Conservation (phyloP, 2,113 vertebrate species). For the Brachypteracias leptosomus region DNA sequence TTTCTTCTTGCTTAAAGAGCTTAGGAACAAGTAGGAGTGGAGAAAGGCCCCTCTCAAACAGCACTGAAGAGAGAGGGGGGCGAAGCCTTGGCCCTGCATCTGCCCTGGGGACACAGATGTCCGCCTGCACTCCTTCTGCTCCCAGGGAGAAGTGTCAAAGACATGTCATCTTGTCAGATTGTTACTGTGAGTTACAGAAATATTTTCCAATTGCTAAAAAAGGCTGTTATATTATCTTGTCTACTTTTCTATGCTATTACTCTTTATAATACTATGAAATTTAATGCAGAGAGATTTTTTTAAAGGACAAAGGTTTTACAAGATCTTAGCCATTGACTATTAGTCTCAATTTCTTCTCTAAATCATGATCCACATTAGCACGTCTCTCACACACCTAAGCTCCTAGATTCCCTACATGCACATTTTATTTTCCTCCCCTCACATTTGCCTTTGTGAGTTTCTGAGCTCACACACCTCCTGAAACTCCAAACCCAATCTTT, state of each 20-base stretch:
- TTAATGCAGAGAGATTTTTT: background rate
- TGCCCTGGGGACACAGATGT: background rate
- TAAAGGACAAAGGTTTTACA: background rate
- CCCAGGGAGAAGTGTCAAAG: background rate
- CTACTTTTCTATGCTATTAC: background rate
- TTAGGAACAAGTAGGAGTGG: background rate
- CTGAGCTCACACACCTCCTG: background rate
- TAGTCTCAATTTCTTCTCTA: background rate
- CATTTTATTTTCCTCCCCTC: background rate
- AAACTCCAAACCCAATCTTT: background rate
- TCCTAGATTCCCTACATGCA: accelerated
- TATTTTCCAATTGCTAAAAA: background rate
- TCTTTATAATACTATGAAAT: background rate
- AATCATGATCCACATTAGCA: background rate
- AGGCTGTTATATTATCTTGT: background rate
- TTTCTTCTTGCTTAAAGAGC: background rate
- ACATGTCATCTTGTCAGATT: background rate
- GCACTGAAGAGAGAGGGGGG: background rate
- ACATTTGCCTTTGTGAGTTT: background rate
- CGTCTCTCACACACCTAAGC: accelerated
- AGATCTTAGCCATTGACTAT: background rate
- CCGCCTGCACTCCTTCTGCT: background rate
- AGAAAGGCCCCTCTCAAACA: background rate
- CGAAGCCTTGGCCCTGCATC: background rate
- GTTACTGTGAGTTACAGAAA: background rate